Percentiles rank a stretch among this genome's conserved stretches.
Evolutionary conservation across 2,888 invertebrate species (phyloP).

Genomic region (Drosophila hamatofila): DNA sequence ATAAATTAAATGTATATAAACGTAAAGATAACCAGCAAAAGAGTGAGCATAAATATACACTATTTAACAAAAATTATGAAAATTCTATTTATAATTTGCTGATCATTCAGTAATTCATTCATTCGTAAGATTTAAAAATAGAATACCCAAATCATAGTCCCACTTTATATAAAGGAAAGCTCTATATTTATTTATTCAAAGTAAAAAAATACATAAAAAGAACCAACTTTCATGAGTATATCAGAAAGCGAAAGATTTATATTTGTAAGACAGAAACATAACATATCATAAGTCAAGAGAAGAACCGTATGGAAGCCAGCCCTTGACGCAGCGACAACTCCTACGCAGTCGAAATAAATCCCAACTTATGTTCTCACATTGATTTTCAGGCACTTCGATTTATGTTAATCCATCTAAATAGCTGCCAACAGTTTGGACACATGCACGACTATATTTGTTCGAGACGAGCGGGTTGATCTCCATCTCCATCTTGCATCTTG

Average conservation of each 20-base stretch:
- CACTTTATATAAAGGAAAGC: no score
- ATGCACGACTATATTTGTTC: conserved; percentile 72
- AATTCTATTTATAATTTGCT: no score
- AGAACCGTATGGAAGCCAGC: conserved; percentile 27
- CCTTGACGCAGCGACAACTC: conserved; percentile 38
- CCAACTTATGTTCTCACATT: conserved; percentile 68
- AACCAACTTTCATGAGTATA: no score
- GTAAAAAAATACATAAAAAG: no score
- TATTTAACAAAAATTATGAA: no score
- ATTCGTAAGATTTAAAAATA: no score
- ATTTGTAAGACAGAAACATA: conserved; percentile 14
- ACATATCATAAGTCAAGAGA: conserved; percentile 31
- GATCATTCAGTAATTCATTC: no score
- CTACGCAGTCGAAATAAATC: conserved; percentile 33
- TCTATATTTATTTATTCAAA: background rate
- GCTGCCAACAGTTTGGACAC: conserved; percentile 77
- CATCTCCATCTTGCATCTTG: conserved; percentile 37
- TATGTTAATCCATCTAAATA: conserved; percentile 78
- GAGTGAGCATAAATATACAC: no score
- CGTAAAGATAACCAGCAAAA: no score
- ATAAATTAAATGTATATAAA: no score
- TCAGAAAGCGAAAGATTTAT: conserved; percentile 13
- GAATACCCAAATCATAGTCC: no score
- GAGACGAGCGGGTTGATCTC: conserved; percentile 52
- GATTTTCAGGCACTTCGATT: conserved; percentile 66